phyloP scores from a whole-genome alignment of 2,797 vertebrate genomes.

The Lutjanus argentimaculatus region DNA sequence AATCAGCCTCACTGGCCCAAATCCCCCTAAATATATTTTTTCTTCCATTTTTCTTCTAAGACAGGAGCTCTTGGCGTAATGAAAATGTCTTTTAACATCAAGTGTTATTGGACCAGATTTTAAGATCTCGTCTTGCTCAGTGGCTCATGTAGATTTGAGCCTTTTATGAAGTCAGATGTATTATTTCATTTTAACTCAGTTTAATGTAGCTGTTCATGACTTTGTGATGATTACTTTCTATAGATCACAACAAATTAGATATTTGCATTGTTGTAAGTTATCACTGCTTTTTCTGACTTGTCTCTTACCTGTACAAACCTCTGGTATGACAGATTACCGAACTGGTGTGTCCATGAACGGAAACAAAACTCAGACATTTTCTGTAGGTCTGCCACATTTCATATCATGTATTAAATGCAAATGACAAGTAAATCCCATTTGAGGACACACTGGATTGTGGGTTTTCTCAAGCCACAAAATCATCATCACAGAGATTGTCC shows the following conservation, averaged over 20 bases:
- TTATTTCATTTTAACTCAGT: neutral
- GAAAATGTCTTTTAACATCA: constrained; percentile 6
- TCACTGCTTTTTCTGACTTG: neutral
- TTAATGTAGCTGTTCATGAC: neutral
- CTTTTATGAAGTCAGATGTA: neutral
- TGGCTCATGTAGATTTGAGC: neutral
- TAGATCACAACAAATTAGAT: constrained; percentile 6
- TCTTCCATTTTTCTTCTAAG: neutral
- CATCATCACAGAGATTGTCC: constrained; percentile 30
- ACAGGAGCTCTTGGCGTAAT: neutral
- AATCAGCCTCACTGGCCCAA: neutral
- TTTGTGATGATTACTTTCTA: neutral
- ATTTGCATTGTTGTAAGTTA: neutral
- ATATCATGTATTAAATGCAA: constrained; percentile 40
- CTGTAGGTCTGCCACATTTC: constrained; percentile 5
- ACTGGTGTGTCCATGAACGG: neutral
- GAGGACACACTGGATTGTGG: constrained; percentile 26
- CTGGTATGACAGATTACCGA: neutral
- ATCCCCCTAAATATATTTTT: neutral
- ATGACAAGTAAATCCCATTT: constrained; percentile 55
- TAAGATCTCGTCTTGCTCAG: neutral
- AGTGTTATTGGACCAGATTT: neutral
- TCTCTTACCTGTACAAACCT: neutral
- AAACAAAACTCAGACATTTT: constrained; percentile 8
- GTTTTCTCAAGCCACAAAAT: constrained; percentile 27